Evolutionary conservation across 2,113 vertebrate genomes (phyloP), one percentile per base, ranked within the genome.

Genomic region (Phalacrocorax pelagicus): DNA sequence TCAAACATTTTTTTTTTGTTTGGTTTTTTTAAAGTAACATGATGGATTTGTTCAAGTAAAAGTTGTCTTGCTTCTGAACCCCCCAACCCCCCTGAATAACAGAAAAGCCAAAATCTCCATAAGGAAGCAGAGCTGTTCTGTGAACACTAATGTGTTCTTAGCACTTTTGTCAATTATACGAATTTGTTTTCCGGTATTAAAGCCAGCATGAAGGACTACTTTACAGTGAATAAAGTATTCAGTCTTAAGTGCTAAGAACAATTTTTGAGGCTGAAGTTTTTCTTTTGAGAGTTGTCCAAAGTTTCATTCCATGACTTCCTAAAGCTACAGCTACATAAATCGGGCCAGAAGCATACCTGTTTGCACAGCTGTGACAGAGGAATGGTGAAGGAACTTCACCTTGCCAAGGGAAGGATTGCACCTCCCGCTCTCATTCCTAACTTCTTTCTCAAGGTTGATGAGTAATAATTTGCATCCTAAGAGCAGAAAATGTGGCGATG

Each of bases 31-130:
- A 4, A 52, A 55, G 11, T 26, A 63, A 29, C 2, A 5, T 21
- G n/a, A 46, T 38, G n/a, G 24, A 59, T 73, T 83, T 94, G 38
- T 80, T 89, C 59, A 75, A 55, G 26, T 67, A 69, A 69, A 84
- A 87, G 9, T 61, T 62, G 58, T 32, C 42, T 69, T 73, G 21
- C 18, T 83, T 71, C 52, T 81, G n/a, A 32, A 21, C 7, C 7
- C 2, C 2, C 4, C 7, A 3, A 2, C 19, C 4, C 6, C 34
- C 23, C 29, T 1, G 2, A 40, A 42, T 12, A 38, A 36, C 15
- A 59, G 23, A 72, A 85, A 88, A 70, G 12, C 7, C 65, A 59
- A 69, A 69, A 63, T 47, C 27, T 63, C 59, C 19, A 2, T 32
- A 32, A 65, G 69, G 67, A 91, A 88, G 38, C 63, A 42, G 52